Evolutionary conservation across 2,888 invertebrate genomes (phyloP), one percentile per base, ranked within the genome.

Genomic region (Plagiodera versicolora): DNA sequence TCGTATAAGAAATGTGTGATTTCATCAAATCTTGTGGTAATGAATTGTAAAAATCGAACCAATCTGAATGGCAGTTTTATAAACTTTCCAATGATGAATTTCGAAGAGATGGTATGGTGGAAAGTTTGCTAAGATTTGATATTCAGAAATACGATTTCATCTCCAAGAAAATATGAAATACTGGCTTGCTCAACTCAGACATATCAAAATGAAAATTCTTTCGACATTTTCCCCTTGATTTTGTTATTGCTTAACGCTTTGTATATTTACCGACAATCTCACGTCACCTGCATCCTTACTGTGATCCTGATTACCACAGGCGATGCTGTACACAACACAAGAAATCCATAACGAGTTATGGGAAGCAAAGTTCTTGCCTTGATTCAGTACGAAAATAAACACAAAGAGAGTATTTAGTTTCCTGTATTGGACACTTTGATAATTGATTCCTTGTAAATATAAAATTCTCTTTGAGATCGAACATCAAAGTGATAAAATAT

Each of bases 401-500:
- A 39, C 52, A 52, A 35, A 52, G 35, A 52, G 52, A 20, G 18
- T 18, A 20, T 19, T 30, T 52, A 39, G 39, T 52, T 18, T 19
- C n/a, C 52, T 52, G 52, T 52, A 20, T 30, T 11, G 30, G 52
- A 52, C 52, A 52, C 30, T 52, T 52, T 52, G 19, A 51, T 51
- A 51, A 51, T 51, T 51, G 51, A 51, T 51, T 51, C 32, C 30
- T 32, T 18, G 30, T 24, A 24, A 24, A 24, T 24, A 24, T 24
- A 32, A 9, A 32, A 32, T 32, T 10, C 6, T 32, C 1, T 32
- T 32, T 32, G 32, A 32, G 9, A 32, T 6, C 6, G 4, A 24
- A 6, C 24, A 24, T 24, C 24, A 24, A 24, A 24, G 24, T 3
- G 24, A 24, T 24, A 24, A 24, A 24, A 24, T 24, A 24, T 24